Evolutionary conservation across 2,888 invertebrate genomes (phyloP).

Genomic region (Eupithecia tripunctaria): DNA sequence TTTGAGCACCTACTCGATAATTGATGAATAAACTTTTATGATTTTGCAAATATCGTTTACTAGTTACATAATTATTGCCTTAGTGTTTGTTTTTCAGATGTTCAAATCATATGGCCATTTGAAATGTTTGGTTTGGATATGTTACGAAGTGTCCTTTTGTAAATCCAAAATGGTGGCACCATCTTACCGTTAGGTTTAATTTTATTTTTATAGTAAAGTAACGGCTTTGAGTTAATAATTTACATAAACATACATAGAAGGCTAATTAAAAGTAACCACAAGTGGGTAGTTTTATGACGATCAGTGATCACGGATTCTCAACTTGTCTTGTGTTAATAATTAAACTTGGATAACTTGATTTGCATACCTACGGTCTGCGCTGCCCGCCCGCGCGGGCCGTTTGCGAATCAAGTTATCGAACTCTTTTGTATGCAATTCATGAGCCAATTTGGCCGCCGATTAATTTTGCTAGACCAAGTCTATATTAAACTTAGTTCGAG

Average conservation of each 20-base stretch:
- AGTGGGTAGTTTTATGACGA: neutral
- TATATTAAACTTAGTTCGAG: too few relatives aligned
- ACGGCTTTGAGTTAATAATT: neutral
- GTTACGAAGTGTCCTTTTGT: neutral
- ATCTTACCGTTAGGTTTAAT: neutral
- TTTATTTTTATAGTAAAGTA: neutral
- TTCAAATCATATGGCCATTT: neutral
- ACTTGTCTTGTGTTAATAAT: too few relatives aligned
- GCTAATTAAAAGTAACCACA: neutral
- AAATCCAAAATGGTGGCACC: neutral
- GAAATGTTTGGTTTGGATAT: neutral
- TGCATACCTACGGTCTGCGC: too few relatives aligned
- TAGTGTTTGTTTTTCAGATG: neutral
- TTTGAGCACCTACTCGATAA: slow-evolving; percentile 33
- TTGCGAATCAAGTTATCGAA: too few relatives aligned
- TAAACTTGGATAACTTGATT: too few relatives aligned
- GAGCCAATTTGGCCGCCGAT: too few relatives aligned
- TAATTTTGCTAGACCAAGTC: neutral
- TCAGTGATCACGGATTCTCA: neutral
- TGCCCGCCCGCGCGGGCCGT: too few relatives aligned
- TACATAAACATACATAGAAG: neutral
- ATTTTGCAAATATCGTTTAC: neutral
- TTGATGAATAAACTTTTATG: slow-evolving; percentile 32
- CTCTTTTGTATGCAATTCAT: too few relatives aligned
- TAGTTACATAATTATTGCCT: slow-evolving; percentile 19